These are phyloP conservation scores for Gymnarchus niloticus DNA, from an alignment of 2,113 vertebrate genomes.

Conservation along the genomic window DNA sequence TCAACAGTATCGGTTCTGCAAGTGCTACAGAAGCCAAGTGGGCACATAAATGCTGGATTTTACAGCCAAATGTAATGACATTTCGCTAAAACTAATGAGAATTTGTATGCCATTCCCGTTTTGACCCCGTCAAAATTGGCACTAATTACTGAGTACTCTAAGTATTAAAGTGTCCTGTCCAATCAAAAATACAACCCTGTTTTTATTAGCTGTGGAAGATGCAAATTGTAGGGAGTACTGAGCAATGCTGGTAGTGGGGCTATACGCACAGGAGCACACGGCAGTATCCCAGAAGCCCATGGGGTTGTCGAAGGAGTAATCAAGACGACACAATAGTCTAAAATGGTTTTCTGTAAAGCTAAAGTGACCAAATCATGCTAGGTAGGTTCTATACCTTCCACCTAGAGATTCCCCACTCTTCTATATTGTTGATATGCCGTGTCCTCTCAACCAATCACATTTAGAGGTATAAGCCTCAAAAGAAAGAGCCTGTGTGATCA, in stretches of 20 bases:
- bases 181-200: neutral
- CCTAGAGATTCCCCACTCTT: neutral
- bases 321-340: neutral
- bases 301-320: neutral
- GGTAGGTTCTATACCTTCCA: neutral
- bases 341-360: neutral
- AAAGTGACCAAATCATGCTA: neutral
- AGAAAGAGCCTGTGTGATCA: neutral
- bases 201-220: neutral
- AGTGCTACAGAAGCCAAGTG: neutral
- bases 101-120: neutral
- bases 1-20: neutral
- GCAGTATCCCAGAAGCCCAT: neutral
- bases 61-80: neutral
- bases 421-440: neutral
- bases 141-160: neutral
- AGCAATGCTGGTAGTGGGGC: neutral
- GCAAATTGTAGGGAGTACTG: neutral
- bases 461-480: neutral
- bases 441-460: slow-evolving; percentile 7
- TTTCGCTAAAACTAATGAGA: neutral
- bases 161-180: neutral
- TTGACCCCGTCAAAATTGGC: neutral
- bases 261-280: neutral
- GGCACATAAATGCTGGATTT: slow-evolving; percentile 6